These are phyloP conservation scores for Drosophila neonasuta DNA, from an alignment of 2,888 invertebrate genomes.

Conservation along the genomic window DNA sequence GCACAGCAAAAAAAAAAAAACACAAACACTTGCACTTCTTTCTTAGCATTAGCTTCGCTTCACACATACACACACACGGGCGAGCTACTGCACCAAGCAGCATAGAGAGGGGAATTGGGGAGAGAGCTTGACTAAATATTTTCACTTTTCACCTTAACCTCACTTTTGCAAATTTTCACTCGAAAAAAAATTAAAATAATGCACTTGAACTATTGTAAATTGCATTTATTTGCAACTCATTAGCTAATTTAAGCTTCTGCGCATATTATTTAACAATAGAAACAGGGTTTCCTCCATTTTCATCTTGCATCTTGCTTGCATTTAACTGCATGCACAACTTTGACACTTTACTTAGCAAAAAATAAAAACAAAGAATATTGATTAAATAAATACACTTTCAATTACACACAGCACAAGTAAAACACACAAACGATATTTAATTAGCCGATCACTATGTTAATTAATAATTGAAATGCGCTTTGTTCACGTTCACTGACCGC, in stretches of 20 bases:
- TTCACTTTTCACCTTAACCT: too few species aligned
- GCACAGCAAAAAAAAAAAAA: too few species aligned
- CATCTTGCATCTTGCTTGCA: too few species aligned
- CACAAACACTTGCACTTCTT: background rate
- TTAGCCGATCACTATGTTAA: too few species aligned
- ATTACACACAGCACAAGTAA: background rate
- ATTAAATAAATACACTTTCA: too few species aligned
- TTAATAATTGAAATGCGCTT: background rate
- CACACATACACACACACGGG: background rate
- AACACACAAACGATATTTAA: background rate
- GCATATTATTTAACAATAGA: too few species aligned
- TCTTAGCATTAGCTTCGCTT: background rate
- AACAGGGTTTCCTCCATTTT: too few species aligned
- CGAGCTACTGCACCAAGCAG: background rate
- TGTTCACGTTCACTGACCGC: background rate
- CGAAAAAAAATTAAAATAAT: too few species aligned
- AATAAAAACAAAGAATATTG: background rate
- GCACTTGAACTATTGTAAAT: background rate
- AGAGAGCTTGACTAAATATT: too few species aligned
- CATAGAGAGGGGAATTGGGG: background rate
- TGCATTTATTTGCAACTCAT: too few species aligned
- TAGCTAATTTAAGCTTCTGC: too few species aligned
- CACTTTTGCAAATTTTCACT: too few species aligned
- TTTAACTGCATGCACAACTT: background rate
- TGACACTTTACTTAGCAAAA: background rate